phyloP scores from a whole-genome alignment of 2,797 vertebrate species.

The Cygnus olor region DNA sequence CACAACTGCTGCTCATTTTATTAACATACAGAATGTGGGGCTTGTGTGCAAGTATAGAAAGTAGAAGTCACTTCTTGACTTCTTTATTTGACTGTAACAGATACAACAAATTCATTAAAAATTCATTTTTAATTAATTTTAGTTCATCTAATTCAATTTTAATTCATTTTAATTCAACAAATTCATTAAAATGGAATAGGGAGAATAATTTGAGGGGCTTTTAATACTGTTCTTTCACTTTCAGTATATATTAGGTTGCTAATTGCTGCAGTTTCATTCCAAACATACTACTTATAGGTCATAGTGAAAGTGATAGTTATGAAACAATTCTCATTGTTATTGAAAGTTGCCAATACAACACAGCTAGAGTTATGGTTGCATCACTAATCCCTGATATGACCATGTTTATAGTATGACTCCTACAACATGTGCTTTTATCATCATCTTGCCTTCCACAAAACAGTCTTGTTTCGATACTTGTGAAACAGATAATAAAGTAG shows the following conservation, averaged over 20 bases:
- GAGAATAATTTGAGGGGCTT: neutral
- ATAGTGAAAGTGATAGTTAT: neutral
- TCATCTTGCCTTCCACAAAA: neutral
- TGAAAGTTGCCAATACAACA: neutral
- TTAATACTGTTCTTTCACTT: neutral
- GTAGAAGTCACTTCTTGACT: neutral
- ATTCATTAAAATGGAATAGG: neutral
- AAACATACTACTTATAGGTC: neutral
- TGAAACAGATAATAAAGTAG: neutral
- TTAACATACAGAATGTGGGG: neutral
- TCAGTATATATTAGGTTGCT: neutral
- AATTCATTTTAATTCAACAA: neutral
- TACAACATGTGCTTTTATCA: neutral
- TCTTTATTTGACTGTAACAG: neutral
- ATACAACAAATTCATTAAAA: neutral
- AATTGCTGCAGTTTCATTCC: neutral
- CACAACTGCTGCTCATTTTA: neutral
- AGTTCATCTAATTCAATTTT: too few species aligned
- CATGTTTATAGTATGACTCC: neutral
- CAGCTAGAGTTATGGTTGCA: neutral
- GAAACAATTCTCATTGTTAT: neutral
- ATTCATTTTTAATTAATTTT: too few species aligned
- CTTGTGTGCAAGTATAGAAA: neutral
- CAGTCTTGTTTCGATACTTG: neutral
- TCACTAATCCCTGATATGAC: neutral